Base-by-base conservation (phyloP, 2,888 invertebrate genomes). In the Ophion slaviceki region DNA sequence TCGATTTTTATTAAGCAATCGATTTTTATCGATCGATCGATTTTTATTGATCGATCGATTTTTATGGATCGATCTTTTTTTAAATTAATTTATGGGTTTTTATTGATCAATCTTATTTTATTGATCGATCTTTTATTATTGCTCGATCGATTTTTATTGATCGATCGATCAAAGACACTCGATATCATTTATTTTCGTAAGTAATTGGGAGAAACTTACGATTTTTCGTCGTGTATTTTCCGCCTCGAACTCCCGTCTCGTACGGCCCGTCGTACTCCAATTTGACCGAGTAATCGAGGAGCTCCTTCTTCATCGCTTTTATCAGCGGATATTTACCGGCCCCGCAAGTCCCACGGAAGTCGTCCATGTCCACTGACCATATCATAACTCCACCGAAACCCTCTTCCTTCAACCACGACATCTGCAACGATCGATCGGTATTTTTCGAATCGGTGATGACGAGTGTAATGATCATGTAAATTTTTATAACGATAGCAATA, bases 311-410 rank as follows among this genome's bases (percentile, higher is more conserved):
- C 95, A 99, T 97, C 0, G 98, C 96, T 79, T 96, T 97, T 85
- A 99, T 96, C 68, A 99, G 95, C 0, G 99, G 99, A 93, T 97
- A 99, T 92, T 98, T 98, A 66, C 98, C 98, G 78, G 97, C 96
- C 11, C 98, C 98, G 91, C 99, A 99, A 11, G 96, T 96, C 11
- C 98, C 98, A 87, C 96, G 95, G 95, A 99, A 99, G 94, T 99
- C 99, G 91, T 99, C 99, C 98, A 99, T 97, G 91, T 99, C 99
- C 40, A 99, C 96, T 0, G 98, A 98, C 99, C 99, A 99, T 74
- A 99, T 97, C 98, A 99, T 99, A 81, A 99, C 98, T 28, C 99
- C 99, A 62, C 98, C 99, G 88, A 98, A 98, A 40, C 98, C 98
- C 95, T 98, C 97, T 92, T 98, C 98, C 93, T 98, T 98, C 84